Evolutionary conservation across 2,888 invertebrate genomes (phyloP).

Genomic region (Drosophila recens): DNA sequence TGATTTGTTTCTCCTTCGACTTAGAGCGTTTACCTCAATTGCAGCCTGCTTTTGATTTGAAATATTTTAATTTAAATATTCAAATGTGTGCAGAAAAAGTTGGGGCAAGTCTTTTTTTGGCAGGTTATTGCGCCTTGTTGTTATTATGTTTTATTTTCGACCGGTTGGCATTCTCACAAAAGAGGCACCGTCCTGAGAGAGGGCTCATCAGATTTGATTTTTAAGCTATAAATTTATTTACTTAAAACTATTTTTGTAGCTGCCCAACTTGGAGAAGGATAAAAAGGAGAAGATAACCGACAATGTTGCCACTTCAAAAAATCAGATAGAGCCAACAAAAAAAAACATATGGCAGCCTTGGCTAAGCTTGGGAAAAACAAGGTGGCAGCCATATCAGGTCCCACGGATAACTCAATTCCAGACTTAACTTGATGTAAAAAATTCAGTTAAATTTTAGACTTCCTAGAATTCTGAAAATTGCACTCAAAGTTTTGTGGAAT

Average conservation of each 20-base stretch:
- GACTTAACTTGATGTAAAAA: no score
- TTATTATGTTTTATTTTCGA: slow-evolving; percentile 15
- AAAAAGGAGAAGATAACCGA: no score
- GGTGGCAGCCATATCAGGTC: no score
- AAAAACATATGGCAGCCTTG: no score
- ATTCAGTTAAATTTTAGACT: no score
- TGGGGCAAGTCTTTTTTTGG: slow-evolving; percentile 20
- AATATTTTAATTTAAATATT: slow-evolving; percentile 19
- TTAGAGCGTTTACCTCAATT: not conserved
- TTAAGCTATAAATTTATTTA: slow-evolving; percentile 21
- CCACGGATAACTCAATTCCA: no score
- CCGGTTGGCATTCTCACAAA: slow-evolving; percentile 21
- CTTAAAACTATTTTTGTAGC: slow-evolving; percentile 14
- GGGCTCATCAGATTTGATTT: slow-evolving; percentile 11
- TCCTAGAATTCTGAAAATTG: no score
- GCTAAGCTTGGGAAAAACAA: no score
- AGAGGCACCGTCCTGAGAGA: not conserved
- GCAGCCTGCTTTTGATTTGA: slow-evolving; percentile 33
- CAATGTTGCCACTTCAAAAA: no score
- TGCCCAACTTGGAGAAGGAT: not conserved
- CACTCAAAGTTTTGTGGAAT: no score
- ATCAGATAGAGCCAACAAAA: no score
- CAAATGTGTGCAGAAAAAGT: slow-evolving; percentile 2
- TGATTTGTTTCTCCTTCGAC: slow-evolving; percentile 21
- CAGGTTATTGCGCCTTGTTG: slow-evolving; percentile 11